Conservation (phyloP, 2,888 invertebrate species). For the Nipponacmea schrenckii region DNA sequence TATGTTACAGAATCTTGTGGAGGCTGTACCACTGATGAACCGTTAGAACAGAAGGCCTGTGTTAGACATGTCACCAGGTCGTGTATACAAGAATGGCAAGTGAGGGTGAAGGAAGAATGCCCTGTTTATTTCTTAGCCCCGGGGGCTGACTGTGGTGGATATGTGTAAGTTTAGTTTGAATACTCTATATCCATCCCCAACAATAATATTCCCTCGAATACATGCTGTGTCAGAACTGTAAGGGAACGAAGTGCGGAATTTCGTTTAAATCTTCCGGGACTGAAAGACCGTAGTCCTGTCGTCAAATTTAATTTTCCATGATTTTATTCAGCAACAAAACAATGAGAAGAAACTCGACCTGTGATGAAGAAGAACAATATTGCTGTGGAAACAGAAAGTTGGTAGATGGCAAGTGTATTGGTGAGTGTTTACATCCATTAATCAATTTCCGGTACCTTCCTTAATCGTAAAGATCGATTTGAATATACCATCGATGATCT, state of each 20-base stretch:
- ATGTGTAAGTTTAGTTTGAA: neutral
- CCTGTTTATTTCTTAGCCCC: conserved; percentile 21
- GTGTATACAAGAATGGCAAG: conserved; percentile 36
- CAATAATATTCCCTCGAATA: too few relatives aligned
- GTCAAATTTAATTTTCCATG: too few relatives aligned
- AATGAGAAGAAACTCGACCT: conserved; percentile 34
- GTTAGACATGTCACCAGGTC: conserved; percentile 27
- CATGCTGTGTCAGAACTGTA: too few relatives aligned
- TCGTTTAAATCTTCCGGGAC: too few relatives aligned
- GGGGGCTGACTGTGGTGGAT: neutral
- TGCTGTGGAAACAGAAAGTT: conserved; percentile 38
- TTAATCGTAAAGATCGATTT: too few relatives aligned
- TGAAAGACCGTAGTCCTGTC: too few relatives aligned
- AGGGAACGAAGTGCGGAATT: too few relatives aligned
- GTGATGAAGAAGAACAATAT: conserved; percentile 36
- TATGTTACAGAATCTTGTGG: conserved; percentile 42
- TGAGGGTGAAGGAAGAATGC: conserved; percentile 28
- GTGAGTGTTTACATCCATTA: conserved; percentile 24
- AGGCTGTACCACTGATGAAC: conserved; percentile 35
- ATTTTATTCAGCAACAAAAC: conserved; percentile 28
- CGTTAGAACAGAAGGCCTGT: conserved; percentile 32
- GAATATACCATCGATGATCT: too few relatives aligned
- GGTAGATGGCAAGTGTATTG: conserved; percentile 26
- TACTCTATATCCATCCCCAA: neutral
- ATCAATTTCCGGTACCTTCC: too few relatives aligned